Conservation (phyloP, 2,797 vertebrate species). For the Nannoperca obscura region DNA sequence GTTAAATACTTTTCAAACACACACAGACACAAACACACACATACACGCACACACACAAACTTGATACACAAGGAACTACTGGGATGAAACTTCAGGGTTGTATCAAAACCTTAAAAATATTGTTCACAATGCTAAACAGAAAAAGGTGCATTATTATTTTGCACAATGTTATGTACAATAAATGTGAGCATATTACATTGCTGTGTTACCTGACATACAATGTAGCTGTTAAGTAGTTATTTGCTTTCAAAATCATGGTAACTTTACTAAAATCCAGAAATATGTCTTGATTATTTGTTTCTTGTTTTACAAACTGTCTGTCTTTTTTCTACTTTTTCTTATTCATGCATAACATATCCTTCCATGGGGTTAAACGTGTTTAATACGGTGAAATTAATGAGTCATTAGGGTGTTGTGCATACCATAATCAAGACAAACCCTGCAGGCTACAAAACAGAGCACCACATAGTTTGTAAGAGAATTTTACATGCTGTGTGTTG, state of each 20-base stretch:
- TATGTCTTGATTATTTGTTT: neutral
- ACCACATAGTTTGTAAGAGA: constrained; percentile 19
- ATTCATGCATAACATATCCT: neutral
- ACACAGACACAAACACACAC: constrained; percentile 7
- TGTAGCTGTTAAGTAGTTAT: neutral
- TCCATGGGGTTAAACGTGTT: constrained; percentile 1
- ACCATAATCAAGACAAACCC: constrained; percentile 63
- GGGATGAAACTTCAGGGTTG: neutral
- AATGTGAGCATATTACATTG: neutral
- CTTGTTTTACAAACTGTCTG: no score
- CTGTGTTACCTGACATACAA: neutral
- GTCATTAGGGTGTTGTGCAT: constrained; percentile 44
- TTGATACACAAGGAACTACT: neutral
- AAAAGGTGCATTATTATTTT: neutral
- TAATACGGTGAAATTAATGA: constrained; percentile 37
- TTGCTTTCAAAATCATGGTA: neutral
- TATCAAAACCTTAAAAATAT: neutral
- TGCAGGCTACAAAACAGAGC: constrained; percentile 71
- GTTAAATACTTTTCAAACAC: constrained; percentile 19
- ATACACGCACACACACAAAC: neutral
- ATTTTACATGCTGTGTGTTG: constrained; percentile 53
- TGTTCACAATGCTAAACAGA: neutral
- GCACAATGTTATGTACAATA: neutral
- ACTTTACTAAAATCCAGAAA: neutral
- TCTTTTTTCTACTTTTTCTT: neutral